Conservation (phyloP, 2,888 invertebrate species). For the Ormia ochracea region DNA sequence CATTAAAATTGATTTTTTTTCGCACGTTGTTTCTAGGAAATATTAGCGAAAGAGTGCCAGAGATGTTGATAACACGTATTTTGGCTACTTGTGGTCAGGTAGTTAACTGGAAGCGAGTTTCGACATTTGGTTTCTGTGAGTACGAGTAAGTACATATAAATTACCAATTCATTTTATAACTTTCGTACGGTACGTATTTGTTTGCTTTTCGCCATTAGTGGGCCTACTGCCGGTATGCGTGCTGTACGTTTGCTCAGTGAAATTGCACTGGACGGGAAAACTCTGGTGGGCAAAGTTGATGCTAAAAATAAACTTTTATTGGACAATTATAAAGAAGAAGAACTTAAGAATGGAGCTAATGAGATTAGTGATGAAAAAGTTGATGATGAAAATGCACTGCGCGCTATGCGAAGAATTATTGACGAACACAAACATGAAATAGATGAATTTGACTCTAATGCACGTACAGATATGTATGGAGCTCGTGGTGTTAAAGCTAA, state of each 20-base stretch:
- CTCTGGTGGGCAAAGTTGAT: conserved; percentile 96
- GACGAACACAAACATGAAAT: conserved; percentile 82
- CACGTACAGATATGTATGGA: conserved; percentile 68
- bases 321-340: conserved; percentile 92
- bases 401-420: conserved; percentile 87
- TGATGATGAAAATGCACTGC: conserved; percentile 82
- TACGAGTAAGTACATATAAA: conserved; percentile 81
- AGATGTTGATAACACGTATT: conserved; percentile 94
- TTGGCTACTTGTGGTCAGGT: conserved; percentile 95
- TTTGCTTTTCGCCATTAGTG: conserved; percentile 72
- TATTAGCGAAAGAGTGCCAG: conserved; percentile 95
- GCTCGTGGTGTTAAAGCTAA: conserved; percentile 68
- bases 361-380: conserved; percentile 79
- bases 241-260: conserved; percentile 95
- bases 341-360: conserved; percentile 79
- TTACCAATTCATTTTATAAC: not conserved
- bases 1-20: not conserved
- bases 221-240: conserved; percentile 95
- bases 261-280: conserved; percentile 93
- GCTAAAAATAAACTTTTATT: conserved; percentile 96
- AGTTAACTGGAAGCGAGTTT: conserved; percentile 97
- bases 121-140: conserved; percentile 98
- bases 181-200: not conserved
- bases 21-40: conserved; percentile 79
- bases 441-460: conserved; percentile 70